A percentile compares a stretch with the other conserved stretches of the same genome.
Conservation (phyloP, 1,140 invertebrate genomes). For the Ceratina calcarata region DNA sequence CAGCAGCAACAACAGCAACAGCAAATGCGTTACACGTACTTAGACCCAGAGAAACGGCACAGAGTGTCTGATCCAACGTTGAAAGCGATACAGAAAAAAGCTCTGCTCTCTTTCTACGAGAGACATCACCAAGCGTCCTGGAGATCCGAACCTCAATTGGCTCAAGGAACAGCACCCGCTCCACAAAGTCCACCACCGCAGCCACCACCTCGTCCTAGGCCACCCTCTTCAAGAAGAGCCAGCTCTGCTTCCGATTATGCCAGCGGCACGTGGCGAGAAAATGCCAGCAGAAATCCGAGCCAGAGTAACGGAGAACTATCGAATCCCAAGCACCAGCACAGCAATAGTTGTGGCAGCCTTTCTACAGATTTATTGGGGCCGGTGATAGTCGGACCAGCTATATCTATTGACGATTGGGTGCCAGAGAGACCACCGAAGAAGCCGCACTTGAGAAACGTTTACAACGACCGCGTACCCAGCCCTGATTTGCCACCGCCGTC, state of each 20-base stretch:
- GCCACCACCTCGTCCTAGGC: conserved; percentile 82
- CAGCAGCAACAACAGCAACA: conserved; percentile 75
- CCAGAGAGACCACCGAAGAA: conserved; percentile 89
- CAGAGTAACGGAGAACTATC: conserved; percentile 62
- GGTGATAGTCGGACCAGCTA: conserved; percentile 84
- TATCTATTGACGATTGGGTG: conserved; percentile 86
- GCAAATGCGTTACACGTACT: conserved; percentile 85
- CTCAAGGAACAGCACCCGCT: conserved; percentile 69
- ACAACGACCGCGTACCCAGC: conserved; percentile 83
- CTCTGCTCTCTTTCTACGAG: conserved; percentile 91
- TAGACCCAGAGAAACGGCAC: conserved; percentile 89
- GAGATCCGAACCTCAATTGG: conserved; percentile 84
- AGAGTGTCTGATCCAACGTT: conserved; percentile 88
- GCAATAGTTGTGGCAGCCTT: conserved; percentile 83
- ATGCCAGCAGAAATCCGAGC: conserved; percentile 42
- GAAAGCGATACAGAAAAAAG: conserved; percentile 93
- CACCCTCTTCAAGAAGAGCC: conserved; percentile 82
- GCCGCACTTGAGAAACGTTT: conserved; percentile 84
- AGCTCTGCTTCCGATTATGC: conserved; percentile 87
- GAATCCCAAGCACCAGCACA: conserved; percentile 81
- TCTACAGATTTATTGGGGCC: conserved; percentile 83
- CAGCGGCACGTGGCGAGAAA: conserved; percentile 76
- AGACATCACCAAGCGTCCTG: conserved; percentile 85
- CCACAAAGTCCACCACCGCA: conserved; percentile 80
- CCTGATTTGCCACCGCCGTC: conserved; percentile 88